Evolutionary conservation across 2,888 invertebrate species (phyloP), one percentile per base, ranked within the genome.

Genomic region (Phyllotreta striolata): DNA sequence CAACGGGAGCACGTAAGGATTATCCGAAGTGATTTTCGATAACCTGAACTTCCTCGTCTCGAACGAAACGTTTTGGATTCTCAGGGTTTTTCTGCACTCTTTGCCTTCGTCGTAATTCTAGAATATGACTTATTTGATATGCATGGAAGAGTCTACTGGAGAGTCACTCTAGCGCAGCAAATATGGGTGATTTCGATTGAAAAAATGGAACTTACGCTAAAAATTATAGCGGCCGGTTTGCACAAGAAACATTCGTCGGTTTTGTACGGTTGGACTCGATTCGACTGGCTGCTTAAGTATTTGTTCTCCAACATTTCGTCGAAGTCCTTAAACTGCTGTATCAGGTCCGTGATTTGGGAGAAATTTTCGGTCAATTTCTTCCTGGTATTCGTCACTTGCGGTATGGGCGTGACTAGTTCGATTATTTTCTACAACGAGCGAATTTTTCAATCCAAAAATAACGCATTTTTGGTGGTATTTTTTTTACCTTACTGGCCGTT

Each of bases 301-400:
- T 66, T 59, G 47, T 70, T 64, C 64, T 73, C 72, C 63, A 74
- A 55, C 4, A 61, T 46, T 39, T 63, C 64, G 12, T 74, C 72
- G 4, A 74, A 62, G 34, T 62, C 12, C 43, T 66, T 46, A 51
- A 73, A 74, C 37, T 71, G 62, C 56, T 65, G 63, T 1, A 72
- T 41, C 8, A 74, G 10, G 14, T 70, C 61, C 6, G 65, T 60
- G 37, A 62, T 55, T 52, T 67, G 56, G 6, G 63, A 51, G 52
- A 62, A 63, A 61, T 68, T 61, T 3, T 61, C 55, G 10, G 43
- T 14, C 24, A 70, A 41, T 66, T 66, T 71, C 24, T 68, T 38
- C 49, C 71, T 63, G 1, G 51, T 55, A 55, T 70, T 73, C 9
- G 64, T 60, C 38, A 66, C 54, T n/a, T 67, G 68, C 0, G 63